phyloP scores from a whole-genome alignment of 2,888 invertebrate genomes.

The Eretmocerus hayati region DNA sequence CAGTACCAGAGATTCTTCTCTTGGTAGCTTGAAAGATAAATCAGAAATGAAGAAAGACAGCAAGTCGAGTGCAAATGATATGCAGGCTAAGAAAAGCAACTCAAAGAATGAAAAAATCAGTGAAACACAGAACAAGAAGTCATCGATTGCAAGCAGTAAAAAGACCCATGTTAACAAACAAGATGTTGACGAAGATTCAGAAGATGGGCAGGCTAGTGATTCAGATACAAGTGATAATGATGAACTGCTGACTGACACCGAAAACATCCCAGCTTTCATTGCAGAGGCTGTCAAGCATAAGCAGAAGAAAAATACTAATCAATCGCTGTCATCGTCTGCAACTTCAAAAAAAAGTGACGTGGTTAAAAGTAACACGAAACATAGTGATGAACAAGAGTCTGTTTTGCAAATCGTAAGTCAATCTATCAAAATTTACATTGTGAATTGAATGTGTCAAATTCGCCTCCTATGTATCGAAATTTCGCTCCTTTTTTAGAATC shows the following conservation, averaged over 20 bases:
- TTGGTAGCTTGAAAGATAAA: background rate
- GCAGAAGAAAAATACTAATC: background rate
- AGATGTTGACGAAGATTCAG: background rate
- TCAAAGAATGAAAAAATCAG: background rate
- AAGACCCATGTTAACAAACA: background rate
- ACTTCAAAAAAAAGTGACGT: background rate
- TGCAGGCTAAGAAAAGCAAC: no score
- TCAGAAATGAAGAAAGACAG: background rate
- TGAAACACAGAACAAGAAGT: background rate
- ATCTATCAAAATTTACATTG: background rate
- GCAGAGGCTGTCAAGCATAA: conserved; percentile 7
- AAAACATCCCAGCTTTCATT: conserved; percentile 11
- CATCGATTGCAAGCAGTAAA: background rate
- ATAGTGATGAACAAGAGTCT: background rate
- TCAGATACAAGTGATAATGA: conserved; percentile 6
- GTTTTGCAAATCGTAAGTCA: background rate
- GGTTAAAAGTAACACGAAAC: no score
- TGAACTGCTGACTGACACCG: conserved; percentile 6
- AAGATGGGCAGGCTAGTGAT: background rate
- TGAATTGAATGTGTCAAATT: no score
- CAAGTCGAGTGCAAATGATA: background rate
- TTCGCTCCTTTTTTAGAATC: no score
- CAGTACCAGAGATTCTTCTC: background rate
- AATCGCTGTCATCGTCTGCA: background rate
- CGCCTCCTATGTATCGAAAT: no score